These are phyloP conservation scores for Zalophus californianus DNA, from an alignment of 2,797 vertebrate species.

Conservation along the genomic window DNA sequence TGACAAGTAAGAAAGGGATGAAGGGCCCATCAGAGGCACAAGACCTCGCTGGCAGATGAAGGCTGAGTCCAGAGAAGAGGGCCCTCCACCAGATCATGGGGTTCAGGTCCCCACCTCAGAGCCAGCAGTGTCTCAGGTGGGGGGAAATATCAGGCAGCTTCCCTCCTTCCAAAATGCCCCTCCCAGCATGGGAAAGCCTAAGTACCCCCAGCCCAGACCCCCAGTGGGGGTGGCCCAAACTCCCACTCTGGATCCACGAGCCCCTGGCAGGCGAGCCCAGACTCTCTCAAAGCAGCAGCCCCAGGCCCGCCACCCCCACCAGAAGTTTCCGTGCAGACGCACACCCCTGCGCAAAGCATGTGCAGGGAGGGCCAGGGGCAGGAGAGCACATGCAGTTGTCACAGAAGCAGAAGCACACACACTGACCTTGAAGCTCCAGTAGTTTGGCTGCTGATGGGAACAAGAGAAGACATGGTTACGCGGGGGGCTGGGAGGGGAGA, in stretches of 20 bases:
- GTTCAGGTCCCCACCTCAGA: not conserved
- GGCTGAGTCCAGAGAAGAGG: not conserved
- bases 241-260: not conserved
- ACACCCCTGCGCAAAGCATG: slow-evolving; percentile 72
- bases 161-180: slow-evolving; percentile 4
- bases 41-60: not conserved
- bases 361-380: slow-evolving; percentile 60
- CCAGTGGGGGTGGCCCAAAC: not conserved
- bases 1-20: not conserved
- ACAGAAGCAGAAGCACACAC: slow-evolving; percentile 84
- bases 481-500: not conserved
- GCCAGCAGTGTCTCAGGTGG: not conserved
- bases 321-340: slow-evolving; percentile 38
- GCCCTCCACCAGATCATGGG: not conserved
- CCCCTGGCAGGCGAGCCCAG: slow-evolving; percentile 44
- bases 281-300: slow-evolving; percentile 71
- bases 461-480: slow-evolving; percentile 84
- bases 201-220: not conserved
- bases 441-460: slow-evolving; percentile 97
- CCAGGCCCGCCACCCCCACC: slow-evolving; percentile 59
- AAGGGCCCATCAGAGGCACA: not conserved
- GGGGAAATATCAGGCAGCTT: not conserved
- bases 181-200: not conserved
- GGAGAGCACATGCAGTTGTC: slow-evolving; percentile 86
- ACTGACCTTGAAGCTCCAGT: slow-evolving; percentile 99